Base-by-base conservation (phyloP, 2,888 invertebrate species). In the Amphipyra berbera region DNA sequence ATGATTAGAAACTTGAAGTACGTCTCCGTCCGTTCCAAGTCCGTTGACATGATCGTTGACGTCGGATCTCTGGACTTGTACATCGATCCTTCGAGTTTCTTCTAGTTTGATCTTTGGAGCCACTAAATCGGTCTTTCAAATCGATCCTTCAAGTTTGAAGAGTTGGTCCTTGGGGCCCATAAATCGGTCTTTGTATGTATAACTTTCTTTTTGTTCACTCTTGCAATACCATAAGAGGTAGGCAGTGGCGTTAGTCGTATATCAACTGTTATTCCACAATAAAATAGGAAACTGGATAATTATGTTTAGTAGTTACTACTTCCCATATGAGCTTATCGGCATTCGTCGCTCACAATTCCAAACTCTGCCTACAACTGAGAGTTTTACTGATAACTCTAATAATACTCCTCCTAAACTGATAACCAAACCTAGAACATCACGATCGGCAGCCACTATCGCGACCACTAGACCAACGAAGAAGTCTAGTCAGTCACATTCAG, bases 1-100 rank as follows among this genome's bases (percentile, higher is more conserved):
- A 57, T 65, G 35, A 61, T 61, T 58, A 54, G 42, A 64, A 57
- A 61, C 27, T 54, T 46, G n/a, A 53, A 75, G 42, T 37, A 62
- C 71, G 30, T 48, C 33, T 41, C 21, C 53, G 45, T 69, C 10
- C 47, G 13, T 27, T 38, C 3, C 35, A 44, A 70, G 47, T 75
- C 40, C 54, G 21, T 58, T 76, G 59, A 46, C 60, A 61, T 55
- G 41, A 61, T 61, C 33, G 35, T 53, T 35, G 41, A 14, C 21
- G 30, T 53, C 37, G 73, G 15, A 52, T 42, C 30, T 50, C 55
- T 10, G 8, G 6, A n/a, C 30, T 7, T 12, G n/a, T 50, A 35
- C 12, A 9, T 50, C 49, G 27, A 40, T 42, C 50, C 40, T 54
- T 54, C 9, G 38, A 33, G 21, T n/a, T n/a, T 21, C 15, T n/a